Base-by-base conservation (phyloP, 2,113 vertebrate species). In the Zeus faber region DNA sequence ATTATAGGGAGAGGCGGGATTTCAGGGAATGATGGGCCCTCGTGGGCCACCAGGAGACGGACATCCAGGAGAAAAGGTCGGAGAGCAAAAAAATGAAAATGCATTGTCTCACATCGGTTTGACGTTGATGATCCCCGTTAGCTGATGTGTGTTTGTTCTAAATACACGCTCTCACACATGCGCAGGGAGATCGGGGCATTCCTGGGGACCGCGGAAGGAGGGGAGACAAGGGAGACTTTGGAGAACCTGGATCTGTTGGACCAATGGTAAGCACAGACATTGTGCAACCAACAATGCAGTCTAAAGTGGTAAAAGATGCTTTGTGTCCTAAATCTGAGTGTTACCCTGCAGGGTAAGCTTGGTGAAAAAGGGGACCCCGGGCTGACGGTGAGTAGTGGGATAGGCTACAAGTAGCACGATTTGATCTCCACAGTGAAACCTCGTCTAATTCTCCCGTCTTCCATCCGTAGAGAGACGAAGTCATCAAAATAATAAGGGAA, bases 401-500 rank as follows among this genome's bases (percentile, higher is more conserved):
- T 6, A 10, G 14, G 2, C 44, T 2, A 41, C 13, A 9, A 35
- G 6, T 22, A 17, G 20, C 21, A n/a, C n/a, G 22, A 8, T 16
- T n/a, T 43, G 2, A 29, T 16, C 18, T 23, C 3, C 11, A n/a
- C 9, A 7, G 3, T 26, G 35, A 8, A 16, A 24, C 1, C 27
- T 18, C 22, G 14, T 47, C 18, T n/a, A 7, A 5, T 21, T 31
- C 17, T 44, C 13, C 8, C 37, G 55, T 70, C 33, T 72, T 71
- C 70, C 78, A 20, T 43, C 17, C 8, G 24, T 84, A 95, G 93
- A 92, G 72, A 87, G 92, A 93, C 82, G 91, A 94, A 9, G 83
- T 95, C 67, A 89, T 94, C 76, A 89, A 74, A 70, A 88, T 96
- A 62, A 94, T 95, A 64, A 80, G 63, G 48, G 91, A 93, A 79